Evolutionary conservation across 2,888 invertebrate genomes (phyloP).

Genomic region (Myathropa florea): DNA sequence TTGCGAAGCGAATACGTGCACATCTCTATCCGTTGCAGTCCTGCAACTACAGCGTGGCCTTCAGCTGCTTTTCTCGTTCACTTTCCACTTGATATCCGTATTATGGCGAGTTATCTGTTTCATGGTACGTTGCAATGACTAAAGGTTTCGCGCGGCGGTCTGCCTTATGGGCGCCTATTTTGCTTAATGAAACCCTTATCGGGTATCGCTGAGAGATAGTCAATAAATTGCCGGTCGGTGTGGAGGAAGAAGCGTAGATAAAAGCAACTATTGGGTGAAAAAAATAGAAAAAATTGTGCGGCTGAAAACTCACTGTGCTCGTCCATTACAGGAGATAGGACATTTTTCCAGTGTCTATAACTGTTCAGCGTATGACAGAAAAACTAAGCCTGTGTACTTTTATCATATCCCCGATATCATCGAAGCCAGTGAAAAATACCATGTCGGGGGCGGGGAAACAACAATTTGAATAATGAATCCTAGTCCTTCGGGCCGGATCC

Average conservation of each 20-base stretch:
- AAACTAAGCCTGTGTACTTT: not conserved
- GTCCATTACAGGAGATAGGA: not conserved
- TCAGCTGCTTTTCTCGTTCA: not conserved
- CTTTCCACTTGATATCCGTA: constrained; percentile 1
- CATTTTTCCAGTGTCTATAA: not conserved
- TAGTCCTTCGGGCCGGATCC: not conserved
- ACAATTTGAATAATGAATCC: not conserved
- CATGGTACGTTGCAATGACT: not conserved
- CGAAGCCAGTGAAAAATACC: no score
- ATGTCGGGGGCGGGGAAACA: not conserved
- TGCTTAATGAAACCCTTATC: not conserved
- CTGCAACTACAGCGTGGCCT: not conserved
- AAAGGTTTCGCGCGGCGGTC: not conserved
- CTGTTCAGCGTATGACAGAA: not conserved
- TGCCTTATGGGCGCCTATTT: not conserved
- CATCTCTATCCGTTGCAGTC: not conserved
- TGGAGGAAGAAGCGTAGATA: not conserved
- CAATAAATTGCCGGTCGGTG: not conserved
- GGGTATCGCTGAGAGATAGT: not conserved
- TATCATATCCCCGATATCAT: not conserved
- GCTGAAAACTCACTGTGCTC: not conserved
- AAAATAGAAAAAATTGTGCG: not conserved
- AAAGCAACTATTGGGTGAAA: not conserved
- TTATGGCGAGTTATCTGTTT: constrained; percentile 27
- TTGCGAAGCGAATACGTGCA: not conserved